phyloP scores from a whole-genome alignment of 2,113 vertebrate genomes.

The Myrmecophaga tridactyla region DNA sequence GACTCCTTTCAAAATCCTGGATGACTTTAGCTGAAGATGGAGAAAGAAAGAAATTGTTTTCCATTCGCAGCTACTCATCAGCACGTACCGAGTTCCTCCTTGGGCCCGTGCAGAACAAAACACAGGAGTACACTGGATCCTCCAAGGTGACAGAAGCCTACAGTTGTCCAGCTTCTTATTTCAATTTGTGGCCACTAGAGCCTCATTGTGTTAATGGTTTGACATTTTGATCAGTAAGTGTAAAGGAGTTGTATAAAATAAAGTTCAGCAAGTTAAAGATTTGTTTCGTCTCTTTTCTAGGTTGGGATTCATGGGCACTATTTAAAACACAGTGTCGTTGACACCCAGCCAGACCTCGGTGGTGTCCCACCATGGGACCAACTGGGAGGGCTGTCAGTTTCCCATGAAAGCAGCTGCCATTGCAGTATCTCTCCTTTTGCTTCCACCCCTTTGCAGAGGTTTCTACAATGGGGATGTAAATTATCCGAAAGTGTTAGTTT shows the following conservation, averaged over 20 bases:
- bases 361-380: neutral
- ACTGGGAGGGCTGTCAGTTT: neutral
- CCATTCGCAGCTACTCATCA: rapidly evolving
- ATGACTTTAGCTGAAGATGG: neutral
- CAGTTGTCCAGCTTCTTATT: neutral
- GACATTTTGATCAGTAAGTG: neutral
- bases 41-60: neutral
- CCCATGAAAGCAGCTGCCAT: neutral
- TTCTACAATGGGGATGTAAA: neutral
- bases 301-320: neutral
- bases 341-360: rapidly evolving
- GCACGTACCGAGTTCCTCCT: rapidly evolving
- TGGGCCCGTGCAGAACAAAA: too few species aligned
- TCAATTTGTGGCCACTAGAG: neutral
- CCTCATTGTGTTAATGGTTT: neutral
- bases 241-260: conserved; percentile 12
- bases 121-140: rapidly evolving
- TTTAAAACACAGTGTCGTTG: rapidly evolving
- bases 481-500: neutral
- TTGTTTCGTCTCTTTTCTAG: neutral
- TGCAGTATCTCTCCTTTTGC: neutral
- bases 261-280: conserved; percentile 13
- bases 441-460: neutral
- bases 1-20: neutral
- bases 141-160: neutral